These are phyloP conservation scores for Parazoanthus darwini DNA, from an alignment of 92 coral and sea anemone species.

Conservation along the genomic window DNA sequence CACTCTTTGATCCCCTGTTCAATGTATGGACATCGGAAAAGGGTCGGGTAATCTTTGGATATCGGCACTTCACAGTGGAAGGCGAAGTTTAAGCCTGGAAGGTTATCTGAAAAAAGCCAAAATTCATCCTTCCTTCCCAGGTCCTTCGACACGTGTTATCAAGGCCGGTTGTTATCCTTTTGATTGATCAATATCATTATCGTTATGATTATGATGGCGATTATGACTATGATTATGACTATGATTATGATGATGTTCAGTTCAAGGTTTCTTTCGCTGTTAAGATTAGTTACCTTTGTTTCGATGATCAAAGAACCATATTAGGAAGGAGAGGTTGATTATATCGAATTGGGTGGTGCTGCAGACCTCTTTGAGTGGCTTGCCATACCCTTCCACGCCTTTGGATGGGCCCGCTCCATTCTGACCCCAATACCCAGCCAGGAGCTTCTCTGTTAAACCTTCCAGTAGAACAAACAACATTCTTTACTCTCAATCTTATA, in stretches of 20 bases:
- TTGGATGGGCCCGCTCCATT: constrained; percentile 35
- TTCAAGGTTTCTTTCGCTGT: too few relatives aligned
- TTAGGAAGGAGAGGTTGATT: constrained; percentile 37
- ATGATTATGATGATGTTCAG: too few relatives aligned
- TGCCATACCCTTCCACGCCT: constrained; percentile 20
- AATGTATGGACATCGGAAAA: constrained; percentile 76
- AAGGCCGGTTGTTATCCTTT: too few relatives aligned
- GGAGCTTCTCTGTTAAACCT: constrained; percentile 8
- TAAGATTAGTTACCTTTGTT: constrained; percentile 24
- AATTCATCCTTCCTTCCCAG: background rate
- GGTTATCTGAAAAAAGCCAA: background rate
- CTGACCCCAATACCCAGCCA: constrained; percentile 39
- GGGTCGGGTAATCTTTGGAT: constrained; percentile 70
- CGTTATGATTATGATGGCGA: too few relatives aligned
- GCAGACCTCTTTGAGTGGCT: constrained; percentile 34
- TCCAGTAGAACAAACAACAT: background rate
- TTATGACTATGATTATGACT: too few relatives aligned
- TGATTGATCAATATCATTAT: too few relatives aligned
- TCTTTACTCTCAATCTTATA: background rate
- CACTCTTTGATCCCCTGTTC: constrained; percentile 80
- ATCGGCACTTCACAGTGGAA: constrained; percentile 74
- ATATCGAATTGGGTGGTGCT: constrained; percentile 17
- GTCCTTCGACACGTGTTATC: too few relatives aligned
- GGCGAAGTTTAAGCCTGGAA: constrained; percentile 87
- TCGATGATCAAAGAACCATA: constrained; percentile 37